Base-by-base conservation (phyloP, 2,888 invertebrate genomes). In the Eupithecia subumbrata region DNA sequence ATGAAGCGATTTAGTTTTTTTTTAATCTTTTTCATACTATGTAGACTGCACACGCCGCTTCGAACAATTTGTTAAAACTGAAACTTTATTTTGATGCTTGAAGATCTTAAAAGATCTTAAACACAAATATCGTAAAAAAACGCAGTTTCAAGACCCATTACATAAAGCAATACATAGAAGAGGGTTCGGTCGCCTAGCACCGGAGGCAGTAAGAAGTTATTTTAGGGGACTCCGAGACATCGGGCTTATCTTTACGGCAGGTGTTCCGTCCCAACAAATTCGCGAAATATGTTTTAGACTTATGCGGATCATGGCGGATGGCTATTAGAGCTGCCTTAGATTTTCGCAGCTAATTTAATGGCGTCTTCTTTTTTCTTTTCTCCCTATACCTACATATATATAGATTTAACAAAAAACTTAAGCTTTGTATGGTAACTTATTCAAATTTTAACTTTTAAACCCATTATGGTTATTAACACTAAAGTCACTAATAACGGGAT, bases 161-260 rank as follows among this genome's bases (percentile, higher is more conserved):
- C 80, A 87, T 86, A 75, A 86, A 84, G 82, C 81, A 80, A 64
- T 76, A 80, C 73, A 87, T 85, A 85, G 25, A 60, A 25, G 87
- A 85, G 89, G 88, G 86, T 82, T 85, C 80, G 87, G 92, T 93
- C 90, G 92, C 90, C 88, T 91, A 88, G 92, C 91, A 89, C 93
- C 93, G 94, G 92, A 92, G 93, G 94, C 92, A 90, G 91, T 94
- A 93, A 93, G 93, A 94, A 93, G 93, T 94, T 94, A 94, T 93
- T 94, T 93, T 92, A 94, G 93, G 94, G 93, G 93, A 89, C 92
- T 92, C 92, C 92, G 91, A 91, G 92, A 89, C 92, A 91, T 92
- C 92, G 86, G 88, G 94, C 94, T 95, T 95, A 95, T 95, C 95
- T 95, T 94, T 94, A 94, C 93, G 93, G 93, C 94, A 95, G 95